Evolutionary conservation across 2,113 vertebrate genomes (phyloP).

Genomic region (Salminus brasiliensis): DNA sequence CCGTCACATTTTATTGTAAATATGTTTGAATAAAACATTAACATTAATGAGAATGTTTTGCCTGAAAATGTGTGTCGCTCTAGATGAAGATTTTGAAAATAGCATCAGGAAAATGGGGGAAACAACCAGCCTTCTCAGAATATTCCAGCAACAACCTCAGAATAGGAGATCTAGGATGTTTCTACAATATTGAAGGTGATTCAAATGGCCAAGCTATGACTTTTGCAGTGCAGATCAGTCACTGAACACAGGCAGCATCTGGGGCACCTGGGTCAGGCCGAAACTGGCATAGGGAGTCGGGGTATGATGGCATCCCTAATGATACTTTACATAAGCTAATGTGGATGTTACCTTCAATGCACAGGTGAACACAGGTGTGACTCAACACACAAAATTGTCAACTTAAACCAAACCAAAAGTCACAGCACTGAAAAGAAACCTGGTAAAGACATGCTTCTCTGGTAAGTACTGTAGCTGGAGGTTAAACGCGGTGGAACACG

Average conservation of each 20-base stretch:
- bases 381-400: slow-evolving; percentile 20
- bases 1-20: no score
- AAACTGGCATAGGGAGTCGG: background rate
- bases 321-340: background rate
- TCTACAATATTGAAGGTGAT: no score
- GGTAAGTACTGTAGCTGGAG: slow-evolving; percentile 29
- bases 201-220: no score
- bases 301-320: background rate
- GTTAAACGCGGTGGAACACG: slow-evolving; percentile 18
- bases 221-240: no score
- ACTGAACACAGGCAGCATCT: background rate
- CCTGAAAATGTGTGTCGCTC: no score
- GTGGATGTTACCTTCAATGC: background rate
- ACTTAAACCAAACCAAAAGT: background rate
- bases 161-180: no score
- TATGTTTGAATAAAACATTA: no score
- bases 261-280: background rate
- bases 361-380: background rate
- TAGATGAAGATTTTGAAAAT: no score
- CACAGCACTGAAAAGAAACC: slow-evolving; percentile 44
- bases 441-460: slow-evolving; percentile 48
- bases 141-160: no score
- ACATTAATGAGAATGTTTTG: no score
- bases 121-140: no score
- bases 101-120: no score